Percentiles rank a stretch among this genome's conserved stretches.
These are phyloP conservation scores for Entomobrya proxima DNA, from an alignment of 2,888 invertebrate genomes.

Conservation along the genomic window DNA sequence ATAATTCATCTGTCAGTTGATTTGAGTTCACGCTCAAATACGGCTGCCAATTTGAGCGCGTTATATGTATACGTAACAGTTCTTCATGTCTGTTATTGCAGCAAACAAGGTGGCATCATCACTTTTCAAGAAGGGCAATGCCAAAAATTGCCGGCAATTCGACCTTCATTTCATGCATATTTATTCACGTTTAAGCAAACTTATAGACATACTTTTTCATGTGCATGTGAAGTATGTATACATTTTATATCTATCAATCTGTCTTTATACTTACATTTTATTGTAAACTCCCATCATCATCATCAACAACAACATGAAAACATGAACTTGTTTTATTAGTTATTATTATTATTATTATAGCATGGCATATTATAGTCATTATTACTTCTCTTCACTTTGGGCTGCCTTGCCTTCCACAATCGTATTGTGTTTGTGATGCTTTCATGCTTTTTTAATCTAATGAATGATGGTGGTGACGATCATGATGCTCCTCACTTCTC, in stretches of 20 bases:
- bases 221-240: neutral
- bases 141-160: conserved; percentile 61
- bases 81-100: neutral
- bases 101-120: conserved; percentile 32
- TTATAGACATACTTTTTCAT: neutral
- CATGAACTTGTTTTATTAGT: conserved; percentile 52
- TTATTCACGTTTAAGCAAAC: conserved; percentile 45
- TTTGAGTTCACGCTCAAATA: conserved; percentile 37
- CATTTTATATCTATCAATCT: neutral
- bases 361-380: neutral
- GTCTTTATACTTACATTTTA: neutral
- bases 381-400: neutral
- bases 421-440: conserved; percentile 16
- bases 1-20: conserved; percentile 49
- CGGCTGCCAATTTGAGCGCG: conserved; percentile 14
- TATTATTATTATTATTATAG: conserved; percentile 17
- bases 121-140: conserved; percentile 40
- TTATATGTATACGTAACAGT: neutral
- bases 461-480: conserved; percentile 16
- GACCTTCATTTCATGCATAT: conserved; percentile 63
- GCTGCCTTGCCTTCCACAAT: conserved; percentile 22
- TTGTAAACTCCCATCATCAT: conserved; percentile 27
- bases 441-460: conserved; percentile 23
- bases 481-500: neutral
- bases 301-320: conserved; percentile 24